Conservation (phyloP, 2,888 invertebrate species). For the Craniophora ligustri region DNA sequence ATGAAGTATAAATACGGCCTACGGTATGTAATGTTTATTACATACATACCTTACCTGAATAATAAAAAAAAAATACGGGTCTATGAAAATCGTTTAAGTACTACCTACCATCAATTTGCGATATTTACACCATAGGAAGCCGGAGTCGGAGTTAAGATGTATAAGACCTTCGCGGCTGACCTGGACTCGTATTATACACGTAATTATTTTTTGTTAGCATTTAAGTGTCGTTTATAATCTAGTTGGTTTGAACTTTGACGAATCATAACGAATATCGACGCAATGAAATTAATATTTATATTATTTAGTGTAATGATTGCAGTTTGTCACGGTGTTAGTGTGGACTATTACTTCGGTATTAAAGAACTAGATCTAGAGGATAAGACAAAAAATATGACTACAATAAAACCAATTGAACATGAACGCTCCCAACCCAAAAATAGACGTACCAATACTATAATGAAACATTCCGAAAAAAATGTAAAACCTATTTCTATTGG, state of each 20-base stretch:
- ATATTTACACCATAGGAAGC: too few species aligned
- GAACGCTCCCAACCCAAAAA: background rate
- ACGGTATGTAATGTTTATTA: too few species aligned
- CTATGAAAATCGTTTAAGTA: too few species aligned
- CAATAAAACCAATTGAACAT: conserved; percentile 5
- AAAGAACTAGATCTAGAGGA: conserved; percentile 23
- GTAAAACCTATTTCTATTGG: background rate
- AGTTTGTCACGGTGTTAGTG: conserved; percentile 50
- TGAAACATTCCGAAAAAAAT: too few species aligned
- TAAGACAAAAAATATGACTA: conserved; percentile 2
- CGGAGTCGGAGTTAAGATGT: too few species aligned
- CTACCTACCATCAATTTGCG: too few species aligned
- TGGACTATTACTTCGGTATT: conserved; percentile 61
- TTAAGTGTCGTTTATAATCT: background rate
- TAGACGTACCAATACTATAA: conserved; percentile 16
- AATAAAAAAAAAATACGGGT: too few species aligned
- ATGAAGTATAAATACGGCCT: too few species aligned
- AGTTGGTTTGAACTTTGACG: background rate
- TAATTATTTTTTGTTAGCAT: background rate
- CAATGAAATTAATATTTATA: conserved; percentile 22
- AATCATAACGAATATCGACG: background rate
- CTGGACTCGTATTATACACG: too few species aligned
- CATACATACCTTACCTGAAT: too few species aligned
- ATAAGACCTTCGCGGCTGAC: too few species aligned
- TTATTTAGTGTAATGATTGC: conserved; percentile 33